Evolutionary conservation across 2,888 invertebrate species (phyloP).

Genomic region (Drosophila hamatofila): DNA sequence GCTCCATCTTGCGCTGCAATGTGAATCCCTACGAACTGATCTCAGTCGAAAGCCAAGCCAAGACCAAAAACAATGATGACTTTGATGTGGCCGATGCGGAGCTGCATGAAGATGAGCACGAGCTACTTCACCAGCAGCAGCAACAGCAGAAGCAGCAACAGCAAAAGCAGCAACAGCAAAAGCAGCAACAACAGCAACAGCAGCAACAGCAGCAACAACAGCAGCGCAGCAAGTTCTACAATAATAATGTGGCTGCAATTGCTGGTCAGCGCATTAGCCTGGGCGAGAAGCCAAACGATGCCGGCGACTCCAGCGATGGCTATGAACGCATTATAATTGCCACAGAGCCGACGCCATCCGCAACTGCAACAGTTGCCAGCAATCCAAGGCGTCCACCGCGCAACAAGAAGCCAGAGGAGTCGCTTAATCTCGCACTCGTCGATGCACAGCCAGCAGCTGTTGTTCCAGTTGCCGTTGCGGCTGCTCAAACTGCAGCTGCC

Average conservation of each 20-base stretch:
- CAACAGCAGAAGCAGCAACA: constrained; percentile 16
- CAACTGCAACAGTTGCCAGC: constrained; percentile 7
- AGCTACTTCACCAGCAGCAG: constrained; percentile 43
- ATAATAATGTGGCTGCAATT: constrained; percentile 88
- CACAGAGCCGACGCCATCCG: constrained; percentile 8
- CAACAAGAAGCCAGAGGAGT: constrained; percentile 67
- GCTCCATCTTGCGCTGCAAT: constrained; percentile 92
- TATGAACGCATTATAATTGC: constrained; percentile 85
- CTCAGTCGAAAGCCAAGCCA: constrained; percentile 85
- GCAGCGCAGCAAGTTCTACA: constrained; percentile 85
- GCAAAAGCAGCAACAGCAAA: constrained; percentile 3
- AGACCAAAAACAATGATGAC: constrained; percentile 85
- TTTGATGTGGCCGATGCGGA: constrained; percentile 84
- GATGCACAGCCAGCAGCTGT: constrained; percentile 10
- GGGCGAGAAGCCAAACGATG: constrained; percentile 82
- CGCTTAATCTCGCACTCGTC: constrained; percentile 18
- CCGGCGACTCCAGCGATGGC: constrained; percentile 75
- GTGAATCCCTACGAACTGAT: constrained; percentile 94
- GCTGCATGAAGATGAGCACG: constrained; percentile 76
- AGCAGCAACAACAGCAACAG: constrained; percentile 1
- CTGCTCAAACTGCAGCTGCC: not conserved
- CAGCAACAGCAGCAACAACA: constrained; percentile 81
- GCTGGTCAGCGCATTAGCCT: constrained; percentile 90
- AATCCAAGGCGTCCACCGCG: constrained; percentile 83
- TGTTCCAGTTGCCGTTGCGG: constrained; percentile 5